Evolutionary conservation across 2,797 vertebrate species (phyloP), one percentile per base, ranked within the genome.

Genomic region (Alca torda): DNA sequence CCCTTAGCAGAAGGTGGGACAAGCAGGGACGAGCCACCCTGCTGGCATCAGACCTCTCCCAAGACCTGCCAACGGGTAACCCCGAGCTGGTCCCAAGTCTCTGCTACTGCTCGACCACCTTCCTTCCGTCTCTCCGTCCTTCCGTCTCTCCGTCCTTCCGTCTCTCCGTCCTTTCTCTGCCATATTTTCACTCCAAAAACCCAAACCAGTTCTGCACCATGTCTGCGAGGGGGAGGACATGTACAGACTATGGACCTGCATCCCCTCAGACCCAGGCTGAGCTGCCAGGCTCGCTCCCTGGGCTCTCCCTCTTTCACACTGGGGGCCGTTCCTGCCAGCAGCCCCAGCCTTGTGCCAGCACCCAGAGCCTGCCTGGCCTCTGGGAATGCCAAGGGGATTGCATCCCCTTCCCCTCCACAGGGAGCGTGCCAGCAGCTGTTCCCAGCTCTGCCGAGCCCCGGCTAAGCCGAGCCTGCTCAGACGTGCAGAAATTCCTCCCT

Each of bases 401-500:
- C 53, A 60, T 63, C 81, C 74, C 70, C 39, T 86, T 78, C 50
- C 75, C 56, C 18, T 87, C 35, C 6, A 16, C 2, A 3, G 48
- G 43, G 73, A 56, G 25, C 0, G 0, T 94, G 91, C 93, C 83
- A 88, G 74, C 25, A 4, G 80, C 89, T 3, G 5, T 59, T 91
- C 83, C 85, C 20, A 8, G 76, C 91, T 54, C 45, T 59, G 53
- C 67, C 0, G 4, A 82, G 86, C 92, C 90, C 84, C 28, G 70
- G 50, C 73, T 92, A 65, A 92, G 91, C 76, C 0, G 23, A 93
- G 90, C 95, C 51, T 96, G 95, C 89, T 96, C 89, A 80, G 90
- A 95, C 64, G 16, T 94, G 92, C 94, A 74, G 64, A 75, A 93
- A 94, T 96, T 93, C 92, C 93, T 95, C 68, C 60, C 56, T 93